A percentile compares a stretch with the other conserved stretches of the same genome.
These are phyloP conservation scores for Paratilapia polleni DNA, from an alignment of 2,113 vertebrate species.

Conservation along the genomic window DNA sequence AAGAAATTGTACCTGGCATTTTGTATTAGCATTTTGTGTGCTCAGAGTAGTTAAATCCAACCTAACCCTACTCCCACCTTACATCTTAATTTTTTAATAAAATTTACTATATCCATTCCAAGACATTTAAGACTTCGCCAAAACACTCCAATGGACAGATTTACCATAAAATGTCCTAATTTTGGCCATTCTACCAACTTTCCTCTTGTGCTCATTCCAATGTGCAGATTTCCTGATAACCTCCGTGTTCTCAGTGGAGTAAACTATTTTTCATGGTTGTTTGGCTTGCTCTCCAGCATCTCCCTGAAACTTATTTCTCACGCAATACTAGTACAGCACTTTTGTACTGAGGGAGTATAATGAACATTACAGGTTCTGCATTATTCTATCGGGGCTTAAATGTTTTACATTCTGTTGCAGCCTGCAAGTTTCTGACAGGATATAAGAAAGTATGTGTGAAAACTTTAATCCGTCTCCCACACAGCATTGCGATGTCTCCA, in stretches of 20 bases:
- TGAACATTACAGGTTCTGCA: neutral
- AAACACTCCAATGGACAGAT: neutral
- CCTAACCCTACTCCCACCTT: neutral
- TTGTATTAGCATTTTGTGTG: neutral
- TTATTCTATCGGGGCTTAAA: neutral
- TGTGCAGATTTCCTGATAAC: neutral
- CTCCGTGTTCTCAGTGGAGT: neutral
- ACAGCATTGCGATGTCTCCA: neutral
- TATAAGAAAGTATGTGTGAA: constrained; percentile 28
- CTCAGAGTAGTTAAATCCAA: neutral
- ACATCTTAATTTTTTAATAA: neutral
- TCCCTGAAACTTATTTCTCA: constrained; percentile 3
- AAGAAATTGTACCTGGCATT: neutral
- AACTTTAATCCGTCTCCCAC: constrained; percentile 50
- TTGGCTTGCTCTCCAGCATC: neutral
- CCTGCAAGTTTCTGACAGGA: constrained; percentile 30
- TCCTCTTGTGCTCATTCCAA: neutral
- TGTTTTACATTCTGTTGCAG: constrained; percentile 23
- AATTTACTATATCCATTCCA: neutral
- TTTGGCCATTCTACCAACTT: neutral
- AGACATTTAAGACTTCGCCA: neutral
- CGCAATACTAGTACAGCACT: neutral
- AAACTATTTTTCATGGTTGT: neutral
- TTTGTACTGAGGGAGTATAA: neutral
- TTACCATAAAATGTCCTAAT: neutral